Percentiles rank a stretch among this genome's conserved stretches.
Conservation (phyloP, 2,888 invertebrate species). For the Lymantria dispar region DNA sequence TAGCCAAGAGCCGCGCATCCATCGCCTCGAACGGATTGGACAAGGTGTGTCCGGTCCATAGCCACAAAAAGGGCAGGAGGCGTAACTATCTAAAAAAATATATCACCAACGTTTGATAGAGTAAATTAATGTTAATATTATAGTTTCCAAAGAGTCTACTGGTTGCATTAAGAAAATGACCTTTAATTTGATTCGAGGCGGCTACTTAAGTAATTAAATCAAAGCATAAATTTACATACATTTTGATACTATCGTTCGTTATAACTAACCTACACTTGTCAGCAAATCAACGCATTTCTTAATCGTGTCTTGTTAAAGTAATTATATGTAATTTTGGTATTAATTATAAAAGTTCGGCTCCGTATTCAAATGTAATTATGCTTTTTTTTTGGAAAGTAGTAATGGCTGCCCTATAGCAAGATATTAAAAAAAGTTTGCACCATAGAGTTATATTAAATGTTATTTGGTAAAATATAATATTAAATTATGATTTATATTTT, state of each 20-base stretch:
- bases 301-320: slow-evolving; percentile 25
- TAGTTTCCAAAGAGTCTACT: background rate
- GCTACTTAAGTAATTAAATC: slow-evolving; percentile 41
- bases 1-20: too few relatives aligned
- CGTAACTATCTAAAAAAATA: too few relatives aligned
- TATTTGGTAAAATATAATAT: too few relatives aligned
- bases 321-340: slow-evolving; percentile 13
- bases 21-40: too few relatives aligned
- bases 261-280: slow-evolving; percentile 41
- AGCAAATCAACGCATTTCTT: slow-evolving; percentile 33
- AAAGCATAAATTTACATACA: slow-evolving; percentile 48
- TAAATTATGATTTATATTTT: too few relatives aligned
- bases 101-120: background rate
- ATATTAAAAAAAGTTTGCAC: too few relatives aligned
- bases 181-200: slow-evolving; percentile 10
- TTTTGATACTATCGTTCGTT: slow-evolving; percentile 41
- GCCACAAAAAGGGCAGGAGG: too few relatives aligned
- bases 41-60: too few relatives aligned
- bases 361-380: too few relatives aligned
- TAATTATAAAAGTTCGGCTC: background rate
- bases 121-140: background rate
- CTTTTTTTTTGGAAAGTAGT: too few relatives aligned
- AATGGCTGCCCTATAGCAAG: too few relatives aligned
- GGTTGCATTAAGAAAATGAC: background rate
- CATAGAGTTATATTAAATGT: too few relatives aligned